These are phyloP conservation scores for Pasiphila rectangulata DNA, from an alignment of 2,888 invertebrate genomes.

Conservation along the genomic window DNA sequence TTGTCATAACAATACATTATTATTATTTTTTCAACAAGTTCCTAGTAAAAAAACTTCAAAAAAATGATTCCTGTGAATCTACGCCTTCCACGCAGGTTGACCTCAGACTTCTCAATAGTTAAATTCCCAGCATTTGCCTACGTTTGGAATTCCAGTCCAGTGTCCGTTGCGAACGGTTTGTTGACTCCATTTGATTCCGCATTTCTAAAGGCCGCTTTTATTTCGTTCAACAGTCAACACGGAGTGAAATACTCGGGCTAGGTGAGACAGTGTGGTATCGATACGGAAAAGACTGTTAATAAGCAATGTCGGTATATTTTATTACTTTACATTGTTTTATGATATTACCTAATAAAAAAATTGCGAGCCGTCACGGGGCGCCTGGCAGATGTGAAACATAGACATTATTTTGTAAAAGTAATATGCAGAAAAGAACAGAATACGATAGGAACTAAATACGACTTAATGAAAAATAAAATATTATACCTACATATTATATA, in stretches of 20 bases:
- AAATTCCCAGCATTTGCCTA: constrained; percentile 29
- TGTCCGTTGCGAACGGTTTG: constrained; percentile 23
- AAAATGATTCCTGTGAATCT: background rate
- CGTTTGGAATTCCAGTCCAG: constrained; percentile 26
- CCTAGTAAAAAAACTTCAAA: no score
- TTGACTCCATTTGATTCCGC: constrained; percentile 22
- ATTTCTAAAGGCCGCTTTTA: constrained; percentile 19
- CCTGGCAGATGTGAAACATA: no score
- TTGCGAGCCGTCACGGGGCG: no score
- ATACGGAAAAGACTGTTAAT: constrained; percentile 2
- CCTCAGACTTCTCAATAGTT: constrained; percentile 13
- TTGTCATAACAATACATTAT: no score
- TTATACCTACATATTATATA: no score
- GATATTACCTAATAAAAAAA: no score
- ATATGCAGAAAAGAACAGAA: no score
- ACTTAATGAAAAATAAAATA: no score
- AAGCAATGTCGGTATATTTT: background rate
- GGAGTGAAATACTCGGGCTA: constrained; percentile 3
- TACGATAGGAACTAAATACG: no score
- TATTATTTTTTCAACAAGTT: no score
- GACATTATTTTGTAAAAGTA: no score
- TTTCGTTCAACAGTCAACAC: constrained; percentile 15
- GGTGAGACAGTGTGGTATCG: background rate
- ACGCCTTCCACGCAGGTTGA: constrained; percentile 6
- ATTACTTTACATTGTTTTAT: background rate